Conservation (phyloP, 2,888 invertebrate genomes). For the Melanotus villosus region DNA sequence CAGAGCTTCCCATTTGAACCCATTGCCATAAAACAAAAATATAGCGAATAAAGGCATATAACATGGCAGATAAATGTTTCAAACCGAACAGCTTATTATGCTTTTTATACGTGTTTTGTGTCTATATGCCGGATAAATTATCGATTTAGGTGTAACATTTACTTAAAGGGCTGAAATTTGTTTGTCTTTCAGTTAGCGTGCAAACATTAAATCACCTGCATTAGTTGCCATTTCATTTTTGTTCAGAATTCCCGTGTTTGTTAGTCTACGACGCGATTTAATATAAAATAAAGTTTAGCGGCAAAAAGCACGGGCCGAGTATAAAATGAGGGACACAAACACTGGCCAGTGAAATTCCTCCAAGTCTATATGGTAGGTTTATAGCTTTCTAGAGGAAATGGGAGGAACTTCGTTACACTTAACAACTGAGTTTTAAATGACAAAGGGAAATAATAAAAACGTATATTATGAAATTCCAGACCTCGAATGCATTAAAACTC, state of each 20-base stretch:
- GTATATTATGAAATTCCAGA: slow-evolving; percentile 29
- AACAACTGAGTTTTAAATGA: slow-evolving; percentile 38
- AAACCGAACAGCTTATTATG: not conserved
- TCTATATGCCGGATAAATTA: slow-evolving; percentile 1
- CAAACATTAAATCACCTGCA: not conserved
- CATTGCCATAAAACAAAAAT: slow-evolving; percentile 8
- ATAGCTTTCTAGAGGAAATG: slow-evolving; percentile 32
- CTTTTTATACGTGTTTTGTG: slow-evolving; percentile 10
- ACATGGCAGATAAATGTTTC: slow-evolving; percentile 17
- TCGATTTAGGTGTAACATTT: slow-evolving; percentile 2
- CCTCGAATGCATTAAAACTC: slow-evolving; percentile 29
- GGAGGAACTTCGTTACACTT: slow-evolving; percentile 36
- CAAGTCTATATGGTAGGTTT: slow-evolving; percentile 15
- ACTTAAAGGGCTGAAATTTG: not conserved
- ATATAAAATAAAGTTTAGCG: no score
- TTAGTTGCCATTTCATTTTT: not conserved
- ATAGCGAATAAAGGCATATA: not conserved
- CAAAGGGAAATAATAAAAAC: slow-evolving; percentile 43
- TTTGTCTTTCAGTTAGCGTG: not conserved
- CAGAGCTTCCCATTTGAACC: slow-evolving; percentile 5
- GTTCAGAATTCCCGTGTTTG: not conserved
- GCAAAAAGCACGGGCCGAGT: no score
- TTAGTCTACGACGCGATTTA: slow-evolving; percentile 1
- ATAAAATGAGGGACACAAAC: no score
- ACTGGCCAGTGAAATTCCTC: no score